A percentile compares a stretch with the other conserved stretches of the same genome.
These are phyloP conservation scores for Percopsis omiscomaycus DNA, from an alignment of 2,797 vertebrate species.

Conservation along the genomic window DNA sequence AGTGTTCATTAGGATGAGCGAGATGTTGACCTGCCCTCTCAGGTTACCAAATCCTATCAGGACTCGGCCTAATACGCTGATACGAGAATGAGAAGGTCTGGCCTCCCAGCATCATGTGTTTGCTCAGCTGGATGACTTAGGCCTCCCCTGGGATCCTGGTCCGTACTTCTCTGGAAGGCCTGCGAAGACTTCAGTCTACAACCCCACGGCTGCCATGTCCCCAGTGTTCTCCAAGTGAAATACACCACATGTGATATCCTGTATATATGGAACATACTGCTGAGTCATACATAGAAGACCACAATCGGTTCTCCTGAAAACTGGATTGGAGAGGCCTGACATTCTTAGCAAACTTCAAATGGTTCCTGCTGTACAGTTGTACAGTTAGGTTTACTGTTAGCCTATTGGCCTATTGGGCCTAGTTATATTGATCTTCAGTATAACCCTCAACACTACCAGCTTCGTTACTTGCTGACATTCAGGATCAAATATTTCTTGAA, in stretches of 20 bases:
- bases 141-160: constrained; percentile 36
- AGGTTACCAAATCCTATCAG: constrained; percentile 32
- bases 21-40: constrained; percentile 16
- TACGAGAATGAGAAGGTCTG: constrained; percentile 33
- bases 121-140: constrained; percentile 64
- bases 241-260: constrained; percentile 18
- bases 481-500: too few relatives aligned
- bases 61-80: constrained; percentile 33
- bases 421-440: too few relatives aligned
- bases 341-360: not conserved
- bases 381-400: too few relatives aligned
- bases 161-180: constrained; percentile 37
- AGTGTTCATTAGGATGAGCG: too few relatives aligned
- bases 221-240: constrained; percentile 18
- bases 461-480: too few relatives aligned
- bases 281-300: constrained; percentile 23
- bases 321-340: not conserved
- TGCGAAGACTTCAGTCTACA: constrained; percentile 18
- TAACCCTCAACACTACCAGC: too few relatives aligned
- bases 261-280: constrained; percentile 19
- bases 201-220: constrained; percentile 23
- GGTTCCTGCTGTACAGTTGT: not conserved
- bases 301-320: constrained; percentile 1
- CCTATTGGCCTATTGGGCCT: too few relatives aligned
- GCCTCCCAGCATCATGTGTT: constrained; percentile 43